Conservation (phyloP, 1,140 invertebrate species). For the Ceratina australensis region DNA sequence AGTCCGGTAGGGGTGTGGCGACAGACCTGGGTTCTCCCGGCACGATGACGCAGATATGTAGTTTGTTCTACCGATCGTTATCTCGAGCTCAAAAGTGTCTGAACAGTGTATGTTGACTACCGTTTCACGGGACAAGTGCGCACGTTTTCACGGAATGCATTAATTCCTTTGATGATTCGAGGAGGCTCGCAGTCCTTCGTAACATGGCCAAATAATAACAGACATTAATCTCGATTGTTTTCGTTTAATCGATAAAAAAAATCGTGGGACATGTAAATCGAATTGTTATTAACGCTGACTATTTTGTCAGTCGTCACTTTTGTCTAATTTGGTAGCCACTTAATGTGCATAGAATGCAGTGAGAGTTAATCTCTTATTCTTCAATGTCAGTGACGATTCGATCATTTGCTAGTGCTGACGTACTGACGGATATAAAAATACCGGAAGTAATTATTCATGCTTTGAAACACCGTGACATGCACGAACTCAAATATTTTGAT, state of each 20-base stretch:
- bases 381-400: neutral
- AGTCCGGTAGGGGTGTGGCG: conserved; percentile 59
- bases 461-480: conserved; percentile 13
- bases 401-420: neutral
- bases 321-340: neutral
- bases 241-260: neutral
- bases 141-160: neutral
- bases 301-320: neutral
- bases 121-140: conserved; percentile 1
- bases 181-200: too few species aligned
- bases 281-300: neutral
- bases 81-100: conserved; percentile 20
- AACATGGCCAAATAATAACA: neutral
- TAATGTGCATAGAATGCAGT: too few species aligned
- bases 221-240: neutral
- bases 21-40: conserved; percentile 20
- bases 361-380: neutral
- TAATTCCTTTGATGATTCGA: neutral
- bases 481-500: conserved; percentile 48
- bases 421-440: conserved; percentile 2
- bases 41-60: conserved; percentile 55
- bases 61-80: conserved; percentile 56
- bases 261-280: too few species aligned
- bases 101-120: conserved; percentile 13
- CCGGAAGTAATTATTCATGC: conserved; percentile 40